Conservation (phyloP, 2,888 invertebrate genomes). For the Argyresthia albistria region DNA sequence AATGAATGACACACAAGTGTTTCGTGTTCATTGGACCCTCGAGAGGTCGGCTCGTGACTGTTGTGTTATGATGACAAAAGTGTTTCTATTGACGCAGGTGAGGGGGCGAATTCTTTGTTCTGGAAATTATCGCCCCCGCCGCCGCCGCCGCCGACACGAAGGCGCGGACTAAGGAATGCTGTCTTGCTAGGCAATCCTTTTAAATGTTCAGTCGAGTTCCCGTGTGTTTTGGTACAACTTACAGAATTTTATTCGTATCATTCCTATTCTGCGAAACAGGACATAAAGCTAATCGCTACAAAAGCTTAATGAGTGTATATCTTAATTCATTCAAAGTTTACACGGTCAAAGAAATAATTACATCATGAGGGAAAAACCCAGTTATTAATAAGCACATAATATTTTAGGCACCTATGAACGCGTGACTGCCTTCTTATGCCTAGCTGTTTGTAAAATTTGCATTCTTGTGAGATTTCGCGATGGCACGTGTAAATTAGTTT, state of each 20-base stretch:
- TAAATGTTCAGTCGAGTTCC: neutral
- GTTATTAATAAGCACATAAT: too few relatives aligned
- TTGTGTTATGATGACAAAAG: constrained; percentile 43
- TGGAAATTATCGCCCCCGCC: constrained; percentile 50
- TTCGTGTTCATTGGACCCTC: constrained; percentile 17
- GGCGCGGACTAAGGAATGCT: constrained; percentile 15
- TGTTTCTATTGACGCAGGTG: constrained; percentile 56
- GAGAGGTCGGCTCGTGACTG: constrained; percentile 20
- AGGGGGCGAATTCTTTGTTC: constrained; percentile 53
- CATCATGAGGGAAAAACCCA: neutral
- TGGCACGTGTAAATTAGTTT: neutral
- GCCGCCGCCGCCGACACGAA: constrained; percentile 24
- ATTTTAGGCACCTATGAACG: too few relatives aligned
- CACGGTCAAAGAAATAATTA: too few relatives aligned
- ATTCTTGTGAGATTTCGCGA: too few relatives aligned
- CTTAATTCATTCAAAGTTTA: too few relatives aligned
- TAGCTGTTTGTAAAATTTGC: too few relatives aligned
- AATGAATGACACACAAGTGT: neutral
- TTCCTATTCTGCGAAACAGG: too few relatives aligned
- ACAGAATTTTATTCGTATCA: too few relatives aligned
- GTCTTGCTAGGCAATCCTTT: neutral
- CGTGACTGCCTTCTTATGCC: too few relatives aligned
- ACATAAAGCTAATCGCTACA: too few relatives aligned
- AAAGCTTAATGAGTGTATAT: too few relatives aligned
- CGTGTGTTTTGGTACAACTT: neutral